Conservation (phyloP, 2,797 vertebrate genomes). For the Urocyon cinereoargenteus region DNA sequence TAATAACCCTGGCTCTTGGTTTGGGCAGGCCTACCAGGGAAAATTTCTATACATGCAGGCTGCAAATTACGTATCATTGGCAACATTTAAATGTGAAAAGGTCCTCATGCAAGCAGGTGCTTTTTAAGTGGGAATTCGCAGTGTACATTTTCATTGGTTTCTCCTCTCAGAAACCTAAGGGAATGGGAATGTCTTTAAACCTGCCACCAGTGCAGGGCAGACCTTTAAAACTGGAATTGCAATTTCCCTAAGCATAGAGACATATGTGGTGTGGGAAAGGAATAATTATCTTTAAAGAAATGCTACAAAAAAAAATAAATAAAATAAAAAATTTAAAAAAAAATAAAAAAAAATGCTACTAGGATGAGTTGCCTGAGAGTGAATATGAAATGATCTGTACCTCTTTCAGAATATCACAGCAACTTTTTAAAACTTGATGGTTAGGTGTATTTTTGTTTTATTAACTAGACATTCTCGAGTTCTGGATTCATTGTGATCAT, state of each 20-base stretch:
- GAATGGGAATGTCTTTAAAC: slow-evolving; percentile 52
- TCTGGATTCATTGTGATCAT: not conserved
- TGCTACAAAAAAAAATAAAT: not conserved
- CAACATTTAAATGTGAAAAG: slow-evolving; percentile 51
- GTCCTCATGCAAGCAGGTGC: not conserved
- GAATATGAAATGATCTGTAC: not conserved
- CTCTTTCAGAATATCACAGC: not conserved
- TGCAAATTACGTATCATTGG: not conserved
- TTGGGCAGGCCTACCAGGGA: slow-evolving; percentile 48
- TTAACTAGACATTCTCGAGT: not conserved
- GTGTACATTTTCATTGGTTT: slow-evolving; percentile 37
- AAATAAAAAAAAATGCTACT: not conserved
- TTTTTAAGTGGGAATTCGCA: slow-evolving; percentile 49
- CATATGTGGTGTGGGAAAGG: not conserved
- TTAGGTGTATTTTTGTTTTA: not conserved
- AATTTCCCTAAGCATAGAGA: not conserved
- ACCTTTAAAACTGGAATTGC: slow-evolving; percentile 40
- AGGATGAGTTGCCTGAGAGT: not conserved
- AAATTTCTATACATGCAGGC: slow-evolving; percentile 19
- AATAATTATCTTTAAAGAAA: not conserved
- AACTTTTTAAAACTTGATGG: not conserved
- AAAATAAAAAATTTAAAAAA: too few species aligned
- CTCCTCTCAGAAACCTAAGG: not conserved
- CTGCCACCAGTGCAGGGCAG: not conserved
- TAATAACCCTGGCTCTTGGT: slow-evolving; percentile 46